Base-by-base conservation (phyloP, 2,113 vertebrate genomes). In the Scomber scombrus region DNA sequence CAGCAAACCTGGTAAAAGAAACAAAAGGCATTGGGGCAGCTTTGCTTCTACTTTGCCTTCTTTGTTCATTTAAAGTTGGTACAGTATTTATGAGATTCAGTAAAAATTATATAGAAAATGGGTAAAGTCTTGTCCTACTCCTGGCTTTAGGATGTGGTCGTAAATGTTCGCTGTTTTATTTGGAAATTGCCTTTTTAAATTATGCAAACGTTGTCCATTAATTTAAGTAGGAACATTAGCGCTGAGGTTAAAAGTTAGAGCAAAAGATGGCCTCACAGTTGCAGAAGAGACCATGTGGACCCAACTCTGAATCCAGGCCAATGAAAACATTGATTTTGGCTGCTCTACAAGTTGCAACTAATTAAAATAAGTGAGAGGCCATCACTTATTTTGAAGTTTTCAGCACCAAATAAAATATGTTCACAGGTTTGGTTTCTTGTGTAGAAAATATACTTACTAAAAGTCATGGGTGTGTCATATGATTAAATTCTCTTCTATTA, bases 291-390 rank as follows among this genome's bases (percentile, higher is more conserved):
- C 61, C 5, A n/a, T 2, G 19, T 55, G 55, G 4, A 1, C 71
- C 31, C 34, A 55, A 21, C 26, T 57, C 75, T 84, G 69, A 82
- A 29, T 23, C 5, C 47, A 18, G 50, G 81, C 85, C 84, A 93
- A 77, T 23, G 46, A 83, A 88, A 91, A 89, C 80, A 84, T 87
- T 80, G 70, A 77, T 81, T 84, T 75, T 89, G 85, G 77, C 85
- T 56, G 46, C 72, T 62, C 62, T 23, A 54, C 57, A 75, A 56
- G 54, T 75, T 55, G 46, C 65, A 55, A 10, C 51, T 81, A 72
- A 87, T 89, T 85, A 86, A 72, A 90, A 81, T 63, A 80, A 69
- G 34, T 77, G 72, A 77, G 72, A 85, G 56, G 60, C 69, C 46
- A 46, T 71, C 45, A 52, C 69, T 84, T 85, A 47, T 73, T 89